phyloP scores from a whole-genome alignment of 2,888 invertebrate species.

The Melipona beecheii region DNA sequence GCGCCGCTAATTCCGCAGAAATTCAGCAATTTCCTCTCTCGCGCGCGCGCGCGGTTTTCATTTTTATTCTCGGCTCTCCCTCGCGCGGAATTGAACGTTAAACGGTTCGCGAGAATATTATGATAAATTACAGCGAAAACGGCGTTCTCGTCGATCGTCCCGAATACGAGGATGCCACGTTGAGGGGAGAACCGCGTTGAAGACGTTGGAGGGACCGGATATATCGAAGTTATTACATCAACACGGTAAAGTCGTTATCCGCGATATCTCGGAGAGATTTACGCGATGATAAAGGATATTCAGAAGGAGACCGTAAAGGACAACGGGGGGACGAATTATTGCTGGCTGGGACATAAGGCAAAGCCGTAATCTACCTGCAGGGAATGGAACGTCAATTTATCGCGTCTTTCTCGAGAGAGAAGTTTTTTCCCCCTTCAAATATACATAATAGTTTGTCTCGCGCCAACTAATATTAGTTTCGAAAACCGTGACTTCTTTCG shows the following conservation, averaged over 20 bases:
- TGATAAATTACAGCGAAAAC: not conserved
- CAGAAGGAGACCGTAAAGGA: constrained; percentile 34
- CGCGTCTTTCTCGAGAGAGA: constrained; percentile 14
- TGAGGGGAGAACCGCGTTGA: constrained; percentile 33
- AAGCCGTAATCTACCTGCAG: constrained; percentile 22
- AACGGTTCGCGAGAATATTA: not conserved
- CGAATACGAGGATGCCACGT: not conserved
- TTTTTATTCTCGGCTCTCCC: not conserved
- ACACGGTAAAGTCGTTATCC: constrained; percentile 54
- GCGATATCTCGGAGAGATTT: constrained; percentile 49
- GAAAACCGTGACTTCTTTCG: not conserved
- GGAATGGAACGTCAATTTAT: constrained; percentile 33
- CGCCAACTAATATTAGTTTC: constrained; percentile 1
- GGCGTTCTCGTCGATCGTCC: not conserved
- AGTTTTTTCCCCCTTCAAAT: not conserved
- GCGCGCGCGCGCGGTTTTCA: not conserved
- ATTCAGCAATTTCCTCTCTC: too few species aligned
- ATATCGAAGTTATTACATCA: constrained; percentile 50
- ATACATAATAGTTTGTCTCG: not conserved
- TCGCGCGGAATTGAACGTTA: not conserved
- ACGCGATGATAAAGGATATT: constrained; percentile 57
- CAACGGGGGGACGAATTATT: constrained; percentile 44
- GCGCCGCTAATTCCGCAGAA: too few species aligned
- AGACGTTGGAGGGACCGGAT: constrained; percentile 17
- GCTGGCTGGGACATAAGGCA: constrained; percentile 24